Evolutionary conservation across 1,140 invertebrate species (phyloP), one percentile per base, ranked within the genome.

Genomic region (Hyposmocoma kahamanoa): DNA sequence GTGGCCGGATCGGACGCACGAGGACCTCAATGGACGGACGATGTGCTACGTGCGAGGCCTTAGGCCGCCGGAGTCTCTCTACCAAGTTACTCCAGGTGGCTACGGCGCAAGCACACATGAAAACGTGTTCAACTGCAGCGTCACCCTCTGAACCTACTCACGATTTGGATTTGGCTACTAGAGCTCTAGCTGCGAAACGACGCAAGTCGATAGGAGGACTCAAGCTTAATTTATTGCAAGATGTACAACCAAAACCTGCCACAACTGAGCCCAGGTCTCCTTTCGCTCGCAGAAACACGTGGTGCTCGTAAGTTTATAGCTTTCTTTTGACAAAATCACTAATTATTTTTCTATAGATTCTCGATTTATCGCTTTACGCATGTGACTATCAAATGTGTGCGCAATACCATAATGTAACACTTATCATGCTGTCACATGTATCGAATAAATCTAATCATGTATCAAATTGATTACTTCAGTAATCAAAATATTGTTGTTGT

Each of bases 271-370:
- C 63, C 4, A 67, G 77, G 45, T 68, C 62, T 15, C 66, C 66
- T 38, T 71, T 68, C 50, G 72, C 62, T 22, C 84, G 86, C 50
- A 72, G 86, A 39, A 87, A 87, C 69, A 86, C 83, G 44, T 87
- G 86, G 86, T 86, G 86, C 72, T 82, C 82, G 86, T 87, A 78
- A 87, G 86, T 86, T 56, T 34, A 5, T 6, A 26, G 24, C 5
- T n/a, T n/a, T n/a, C n/a, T n/a, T n/a, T n/a, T n/a, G n/a, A n/a
- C n/a, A n/a, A n/a, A n/a, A n/a, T n/a, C n/a, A n/a, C n/a, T n/a
- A n/a, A n/a, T n/a, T n/a, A n/a, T n/a, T n/a, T n/a, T n/a, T n/a
- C n/a, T n/a, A n/a, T n/a, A n/a, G n/a, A n/a, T n/a, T n/a, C n/a
- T n/a, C n/a, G n/a, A n/a, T n/a, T n/a, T n/a, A n/a, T n/a, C n/a